phyloP scores from a whole-genome alignment of 2,113 vertebrate species.

The Thunnus maccoyii region DNA sequence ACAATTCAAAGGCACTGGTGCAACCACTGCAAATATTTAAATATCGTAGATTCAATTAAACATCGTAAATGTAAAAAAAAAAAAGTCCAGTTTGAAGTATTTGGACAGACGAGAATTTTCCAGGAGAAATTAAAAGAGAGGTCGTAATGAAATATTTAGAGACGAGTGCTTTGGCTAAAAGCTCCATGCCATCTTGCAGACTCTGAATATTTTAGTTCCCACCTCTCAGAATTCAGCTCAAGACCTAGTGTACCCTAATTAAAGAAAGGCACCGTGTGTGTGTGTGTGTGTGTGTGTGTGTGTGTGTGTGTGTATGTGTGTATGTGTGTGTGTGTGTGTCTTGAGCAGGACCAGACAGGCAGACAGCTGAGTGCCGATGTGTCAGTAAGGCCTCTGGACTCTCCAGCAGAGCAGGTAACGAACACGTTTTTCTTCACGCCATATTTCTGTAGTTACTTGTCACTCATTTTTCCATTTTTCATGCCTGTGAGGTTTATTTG shows the following conservation, averaged over 20 bases:
- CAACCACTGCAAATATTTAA: slow-evolving; percentile 36
- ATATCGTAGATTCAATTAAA: slow-evolving; percentile 1
- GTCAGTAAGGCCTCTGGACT: slow-evolving; percentile 69
- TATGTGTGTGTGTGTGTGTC: slow-evolving; percentile 39
- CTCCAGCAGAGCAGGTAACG: slow-evolving; percentile 76
- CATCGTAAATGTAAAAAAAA: slow-evolving; percentile 1
- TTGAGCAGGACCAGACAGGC: slow-evolving; percentile 65
- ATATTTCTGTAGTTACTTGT: not conserved
- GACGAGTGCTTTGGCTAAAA: slow-evolving; percentile 60
- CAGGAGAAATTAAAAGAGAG: slow-evolving; percentile 57
- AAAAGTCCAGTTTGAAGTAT: not conserved
- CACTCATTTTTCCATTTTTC: not conserved
- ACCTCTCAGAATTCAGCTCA: slow-evolving; percentile 54
- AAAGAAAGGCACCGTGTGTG: slow-evolving; percentile 10
- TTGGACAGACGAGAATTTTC: slow-evolving; percentile 11
- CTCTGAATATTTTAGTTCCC: slow-evolving; percentile 78
- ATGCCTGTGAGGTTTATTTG: not conserved
- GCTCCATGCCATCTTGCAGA: slow-evolving; percentile 69
- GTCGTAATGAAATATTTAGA: slow-evolving; percentile 79
- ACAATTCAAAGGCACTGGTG: slow-evolving; percentile 38
- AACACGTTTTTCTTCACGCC: slow-evolving; percentile 1
- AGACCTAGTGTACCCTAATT: slow-evolving; percentile 46
- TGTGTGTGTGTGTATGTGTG: slow-evolving; percentile 5
- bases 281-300: slow-evolving; percentile 30
- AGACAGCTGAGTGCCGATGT: slow-evolving; percentile 66